Evolutionary conservation across 1,140 invertebrate genomes (phyloP), one percentile per base, ranked within the genome.

Genomic region (Nymphalis io): DNA sequence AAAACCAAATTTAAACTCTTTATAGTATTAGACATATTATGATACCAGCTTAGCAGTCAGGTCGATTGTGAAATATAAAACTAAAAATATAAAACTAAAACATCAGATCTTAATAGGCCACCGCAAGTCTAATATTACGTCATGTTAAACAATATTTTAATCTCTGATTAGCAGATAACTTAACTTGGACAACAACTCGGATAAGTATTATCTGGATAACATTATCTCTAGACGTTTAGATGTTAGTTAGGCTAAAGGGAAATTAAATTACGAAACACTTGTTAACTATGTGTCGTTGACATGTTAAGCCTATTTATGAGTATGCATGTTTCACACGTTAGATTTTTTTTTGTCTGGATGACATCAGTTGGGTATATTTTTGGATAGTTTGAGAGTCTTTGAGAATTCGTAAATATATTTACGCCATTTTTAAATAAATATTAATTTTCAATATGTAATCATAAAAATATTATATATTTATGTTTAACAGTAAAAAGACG

Each of bases 141-240:
- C 46, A 51, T 51, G 46, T 20, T 51, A 18, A 51, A 18, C 46
- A 51, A 51, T 20, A 20, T 51, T 51, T 20, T 51, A 51, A 51
- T 51, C 46, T 51, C 16, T 51, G 46, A 51, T 51, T 20, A 51
- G 1, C 3, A 51, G 46, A 51, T 51, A 10, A 51, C 16, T 48
- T 5, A 27, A 27, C 27, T 33, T 8, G 6, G 27, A 33, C 6
- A 33, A 6, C 27, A 33, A 33, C 27, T 33, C 27, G 27, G 27
- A 33, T 46, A 46, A n/a, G n/a, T n/a, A n/a, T n/a, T n/a, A n/a
- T n/a, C n/a, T 16, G 8, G 44, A 46, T 46, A 46, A n/a, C 42
- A 16, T 16, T 46, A 46, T 46, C 42, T n/a, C 42, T 20, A 51
- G 46, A 20, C 20, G 20, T 21, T n/a, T 12, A 46, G 15, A 46